A percentile compares a stretch with the other conserved stretches of the same genome.
Conservation (phyloP, 2,888 invertebrate species). For the Dryomyza anilis region DNA sequence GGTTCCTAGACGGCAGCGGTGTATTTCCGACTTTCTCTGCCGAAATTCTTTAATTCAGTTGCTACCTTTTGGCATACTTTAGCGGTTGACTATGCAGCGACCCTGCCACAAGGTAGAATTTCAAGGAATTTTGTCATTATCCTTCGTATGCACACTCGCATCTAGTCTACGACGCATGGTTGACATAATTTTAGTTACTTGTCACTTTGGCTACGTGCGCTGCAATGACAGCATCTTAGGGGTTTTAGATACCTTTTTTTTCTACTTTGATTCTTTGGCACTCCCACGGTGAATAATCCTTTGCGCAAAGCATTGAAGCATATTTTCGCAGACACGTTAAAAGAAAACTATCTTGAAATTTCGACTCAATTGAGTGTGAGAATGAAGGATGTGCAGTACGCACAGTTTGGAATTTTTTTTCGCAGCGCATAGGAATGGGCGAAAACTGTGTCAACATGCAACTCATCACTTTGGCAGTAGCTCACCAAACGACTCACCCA, state of each 20-base stretch:
- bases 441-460: constrained; percentile 17
- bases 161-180: background rate
- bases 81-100: too few relatives aligned
- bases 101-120: too few relatives aligned
- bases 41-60: background rate
- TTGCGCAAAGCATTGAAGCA: background rate
- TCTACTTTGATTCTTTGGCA: too few relatives aligned
- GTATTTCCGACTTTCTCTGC: background rate
- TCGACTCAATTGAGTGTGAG: background rate
- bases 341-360: background rate
- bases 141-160: background rate
- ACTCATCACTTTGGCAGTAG: constrained; percentile 4
- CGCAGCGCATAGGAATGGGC: background rate
- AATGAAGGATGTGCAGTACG: background rate
- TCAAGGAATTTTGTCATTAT: constrained; percentile 4
- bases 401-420: background rate
- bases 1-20: background rate
- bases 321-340: background rate
- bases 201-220: background rate
- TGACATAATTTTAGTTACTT: background rate
- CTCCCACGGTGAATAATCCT: background rate
- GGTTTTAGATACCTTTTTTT: background rate
- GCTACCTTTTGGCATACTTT: too few relatives aligned
- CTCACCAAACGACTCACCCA: background rate
- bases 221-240: background rate